Percentiles rank a stretch among this genome's conserved stretches.
phyloP scores from a whole-genome alignment of 2,888 invertebrate genomes.

The Latrodectus hesperus region DNA sequence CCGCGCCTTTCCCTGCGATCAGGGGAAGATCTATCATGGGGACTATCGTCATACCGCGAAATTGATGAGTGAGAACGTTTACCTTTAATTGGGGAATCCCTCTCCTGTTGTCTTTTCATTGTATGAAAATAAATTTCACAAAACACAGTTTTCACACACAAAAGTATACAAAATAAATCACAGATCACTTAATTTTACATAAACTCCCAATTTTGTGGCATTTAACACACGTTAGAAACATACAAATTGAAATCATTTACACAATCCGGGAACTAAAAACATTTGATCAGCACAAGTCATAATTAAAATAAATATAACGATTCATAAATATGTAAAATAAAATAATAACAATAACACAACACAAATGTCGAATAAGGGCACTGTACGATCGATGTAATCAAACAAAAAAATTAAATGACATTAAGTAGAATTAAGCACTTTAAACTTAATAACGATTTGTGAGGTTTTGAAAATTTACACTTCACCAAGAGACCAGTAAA shows the following conservation, averaged over 20 bases:
- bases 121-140: slow-evolving; percentile 36
- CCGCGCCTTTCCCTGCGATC: slow-evolving; percentile 72
- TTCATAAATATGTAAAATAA: slow-evolving; percentile 31
- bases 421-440: background rate
- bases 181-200: slow-evolving; percentile 56
- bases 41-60: slow-evolving; percentile 71
- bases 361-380: slow-evolving; percentile 39
- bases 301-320: slow-evolving; percentile 23
- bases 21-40: slow-evolving; percentile 72
- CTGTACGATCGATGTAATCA: slow-evolving; percentile 33
- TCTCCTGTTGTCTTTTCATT: slow-evolving; percentile 75
- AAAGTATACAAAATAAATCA: slow-evolving; percentile 48
- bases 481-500: background rate
- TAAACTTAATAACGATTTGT: background rate
- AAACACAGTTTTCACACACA: slow-evolving; percentile 49
- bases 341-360: slow-evolving; percentile 38
- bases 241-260: background rate
- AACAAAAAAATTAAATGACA: background rate
- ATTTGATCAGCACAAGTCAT: slow-evolving; percentile 5
- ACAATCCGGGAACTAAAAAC: background rate
- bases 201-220: slow-evolving; percentile 23
- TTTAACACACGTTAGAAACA: background rate
- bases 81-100: slow-evolving; percentile 74
- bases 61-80: slow-evolving; percentile 73
- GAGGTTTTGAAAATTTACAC: background rate